These are phyloP conservation scores for Actinia equina DNA, from an alignment of 64 coral and sea anemone genomes.

Conservation along the genomic window DNA sequence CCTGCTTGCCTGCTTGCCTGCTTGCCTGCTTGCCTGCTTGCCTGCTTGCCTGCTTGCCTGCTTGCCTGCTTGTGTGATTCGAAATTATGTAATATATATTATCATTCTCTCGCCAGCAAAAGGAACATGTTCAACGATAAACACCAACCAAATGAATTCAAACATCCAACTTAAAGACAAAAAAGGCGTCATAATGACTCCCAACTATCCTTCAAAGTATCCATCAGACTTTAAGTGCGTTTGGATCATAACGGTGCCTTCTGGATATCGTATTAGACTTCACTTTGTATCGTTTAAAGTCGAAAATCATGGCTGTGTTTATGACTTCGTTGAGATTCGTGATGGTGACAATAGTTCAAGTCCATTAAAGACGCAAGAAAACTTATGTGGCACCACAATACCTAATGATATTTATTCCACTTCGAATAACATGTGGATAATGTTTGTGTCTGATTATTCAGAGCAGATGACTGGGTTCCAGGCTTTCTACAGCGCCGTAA, in stretches of 20 bases:
- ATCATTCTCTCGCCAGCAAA: slow-evolving; percentile 7
- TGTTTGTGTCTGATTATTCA: background rate
- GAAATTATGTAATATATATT: background rate
- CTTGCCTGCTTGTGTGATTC: too few species aligned
- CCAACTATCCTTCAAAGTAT: slow-evolving; percentile 8
- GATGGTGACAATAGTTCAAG: background rate
- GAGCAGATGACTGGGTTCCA: slow-evolving; percentile 4
- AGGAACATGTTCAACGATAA: slow-evolving; percentile 14
- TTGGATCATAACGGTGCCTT: slow-evolving; percentile 1
- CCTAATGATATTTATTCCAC: slow-evolving; percentile 9
- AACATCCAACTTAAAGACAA: background rate
- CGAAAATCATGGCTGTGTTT: background rate
- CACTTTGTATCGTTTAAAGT: background rate
- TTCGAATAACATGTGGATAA: slow-evolving; percentile 1
- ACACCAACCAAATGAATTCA: background rate
- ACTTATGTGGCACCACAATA: background rate
- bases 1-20: too few species aligned
- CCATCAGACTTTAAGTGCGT: slow-evolving; percentile 10
- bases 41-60: too few species aligned
- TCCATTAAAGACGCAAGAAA: background rate
- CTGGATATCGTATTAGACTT: background rate
- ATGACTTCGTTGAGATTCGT: slow-evolving; percentile 22
- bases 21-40: too few species aligned
- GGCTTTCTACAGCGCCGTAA: background rate
- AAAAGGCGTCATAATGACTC: background rate